Evolutionary conservation across 2,888 invertebrate genomes (phyloP), one percentile per base, ranked within the genome.

Genomic region (Apamea epomidion): DNA sequence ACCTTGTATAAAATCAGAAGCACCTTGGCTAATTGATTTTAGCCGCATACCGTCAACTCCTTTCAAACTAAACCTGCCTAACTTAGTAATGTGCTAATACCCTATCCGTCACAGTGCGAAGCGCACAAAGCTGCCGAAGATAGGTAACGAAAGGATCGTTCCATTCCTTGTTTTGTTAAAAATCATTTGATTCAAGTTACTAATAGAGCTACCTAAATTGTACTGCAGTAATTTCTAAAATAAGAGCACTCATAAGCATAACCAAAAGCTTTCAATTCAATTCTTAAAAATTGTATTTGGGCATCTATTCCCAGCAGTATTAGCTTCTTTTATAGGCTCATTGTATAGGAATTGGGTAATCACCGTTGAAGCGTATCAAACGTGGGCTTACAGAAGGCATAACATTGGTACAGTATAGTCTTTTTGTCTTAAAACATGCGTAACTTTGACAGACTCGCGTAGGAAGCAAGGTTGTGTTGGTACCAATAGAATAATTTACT

Each of bases 381-480:
- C 65, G 42, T 71, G 73, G 74, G 76, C 58, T 74, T 45, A 75
- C 73, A 85, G 76, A 80, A 74, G 74, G 54, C 72, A 80, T 65
- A 77, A 77, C 62, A 75, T 78, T 70, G 51, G 32, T 65, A 78
- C 37, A 81, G 64, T 65, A n/a, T 65, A n/a, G 69, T 83, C 68
- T 78, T 82, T 85, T 78, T 76, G 75, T 74, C 69, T 86, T 32
- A 64, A 81, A 76, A 83, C 74, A 83, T 74, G 74, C 83, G 54
- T 86, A 80, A 76, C 83, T 83, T 73, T 73, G 74, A 82, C 65
- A 81, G 83, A 78, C 68, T 62, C 76, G 87, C 83, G 87, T 89
- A 89, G 88, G 89, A 75, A 51, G 86, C 86, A 84, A 89, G 88
- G 89, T 71, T 89, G 71, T 51, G 48, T 65, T 74, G 72, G 69